phyloP scores from a whole-genome alignment of 2,797 vertebrate genomes.

The Emys orbicularis region DNA sequence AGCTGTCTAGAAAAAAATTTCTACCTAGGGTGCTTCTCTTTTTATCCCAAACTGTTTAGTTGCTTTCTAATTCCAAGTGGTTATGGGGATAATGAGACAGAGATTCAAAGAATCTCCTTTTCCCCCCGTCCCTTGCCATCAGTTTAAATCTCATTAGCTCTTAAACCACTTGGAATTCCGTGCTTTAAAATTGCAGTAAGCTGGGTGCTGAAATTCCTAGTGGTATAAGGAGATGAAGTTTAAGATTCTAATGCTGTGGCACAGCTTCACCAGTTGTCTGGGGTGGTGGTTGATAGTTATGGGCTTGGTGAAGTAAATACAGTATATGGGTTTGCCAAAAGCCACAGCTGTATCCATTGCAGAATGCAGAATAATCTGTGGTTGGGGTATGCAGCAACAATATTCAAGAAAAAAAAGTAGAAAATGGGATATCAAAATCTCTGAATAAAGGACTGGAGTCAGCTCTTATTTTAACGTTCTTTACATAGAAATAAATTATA shows the following conservation, averaged over 20 bases:
- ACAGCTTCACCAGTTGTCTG: background rate
- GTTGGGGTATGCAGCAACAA: background rate
- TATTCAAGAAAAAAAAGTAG: background rate
- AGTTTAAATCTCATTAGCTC: conserved; percentile 55
- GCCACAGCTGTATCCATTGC: background rate
- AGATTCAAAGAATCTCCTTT: background rate
- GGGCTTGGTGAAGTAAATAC: background rate
- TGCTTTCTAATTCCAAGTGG: background rate
- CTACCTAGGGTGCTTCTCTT: rapidly evolving
- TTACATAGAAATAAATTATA: background rate
- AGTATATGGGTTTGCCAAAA: background rate
- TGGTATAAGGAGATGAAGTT: rapidly evolving
- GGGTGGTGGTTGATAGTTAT: background rate
- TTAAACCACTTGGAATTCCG: conserved; percentile 5
- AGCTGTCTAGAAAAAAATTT: background rate
- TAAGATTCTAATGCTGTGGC: rapidly evolving
- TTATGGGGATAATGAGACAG: background rate
- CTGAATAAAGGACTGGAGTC: background rate
- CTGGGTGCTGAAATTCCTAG: conserved; percentile 33
- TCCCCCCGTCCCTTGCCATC: background rate
- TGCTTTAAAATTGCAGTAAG: background rate
- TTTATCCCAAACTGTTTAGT: rapidly evolving
- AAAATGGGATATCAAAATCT: no score
- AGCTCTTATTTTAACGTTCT: background rate
- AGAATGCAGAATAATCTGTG: background rate